Conservation (phyloP, 2,797 vertebrate species). For the Xenops minutus region DNA sequence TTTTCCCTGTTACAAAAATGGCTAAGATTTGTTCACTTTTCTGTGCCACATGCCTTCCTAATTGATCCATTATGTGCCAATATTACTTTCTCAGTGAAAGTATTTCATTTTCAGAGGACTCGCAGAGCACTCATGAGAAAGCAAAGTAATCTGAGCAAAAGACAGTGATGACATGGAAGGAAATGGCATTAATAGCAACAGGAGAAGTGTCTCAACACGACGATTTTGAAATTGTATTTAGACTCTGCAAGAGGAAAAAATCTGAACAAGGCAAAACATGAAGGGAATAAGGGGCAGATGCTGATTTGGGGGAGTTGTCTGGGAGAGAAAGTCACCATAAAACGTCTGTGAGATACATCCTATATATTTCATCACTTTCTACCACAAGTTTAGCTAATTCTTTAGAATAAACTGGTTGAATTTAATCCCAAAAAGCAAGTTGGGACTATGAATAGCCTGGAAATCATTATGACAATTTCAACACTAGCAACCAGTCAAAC, state of each 20-base stretch:
- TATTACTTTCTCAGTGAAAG: neutral
- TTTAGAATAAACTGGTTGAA: neutral
- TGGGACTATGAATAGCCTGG: neutral
- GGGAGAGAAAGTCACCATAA: neutral
- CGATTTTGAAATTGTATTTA: neutral
- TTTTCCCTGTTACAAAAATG: neutral
- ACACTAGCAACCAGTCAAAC: neutral
- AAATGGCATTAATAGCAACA: neutral
- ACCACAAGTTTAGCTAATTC: neutral
- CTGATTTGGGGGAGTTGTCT: neutral
- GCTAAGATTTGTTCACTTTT: neutral
- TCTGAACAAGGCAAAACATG: neutral
- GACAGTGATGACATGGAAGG: neutral
- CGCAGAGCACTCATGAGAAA: neutral
- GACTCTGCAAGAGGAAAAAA: neutral
- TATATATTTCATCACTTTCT: neutral
- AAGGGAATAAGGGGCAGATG: neutral
- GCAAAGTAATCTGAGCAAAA: neutral
- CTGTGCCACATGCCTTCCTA: neutral
- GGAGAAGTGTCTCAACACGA: neutral
- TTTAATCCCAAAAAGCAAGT: neutral
- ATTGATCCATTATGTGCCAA: neutral
- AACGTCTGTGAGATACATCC: neutral
- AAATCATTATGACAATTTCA: neutral
- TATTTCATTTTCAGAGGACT: neutral